Percentiles rank a stretch among this genome's conserved stretches.
Evolutionary conservation across 1,140 invertebrate species (phyloP).

Genomic region (Plodia interpunctella): DNA sequence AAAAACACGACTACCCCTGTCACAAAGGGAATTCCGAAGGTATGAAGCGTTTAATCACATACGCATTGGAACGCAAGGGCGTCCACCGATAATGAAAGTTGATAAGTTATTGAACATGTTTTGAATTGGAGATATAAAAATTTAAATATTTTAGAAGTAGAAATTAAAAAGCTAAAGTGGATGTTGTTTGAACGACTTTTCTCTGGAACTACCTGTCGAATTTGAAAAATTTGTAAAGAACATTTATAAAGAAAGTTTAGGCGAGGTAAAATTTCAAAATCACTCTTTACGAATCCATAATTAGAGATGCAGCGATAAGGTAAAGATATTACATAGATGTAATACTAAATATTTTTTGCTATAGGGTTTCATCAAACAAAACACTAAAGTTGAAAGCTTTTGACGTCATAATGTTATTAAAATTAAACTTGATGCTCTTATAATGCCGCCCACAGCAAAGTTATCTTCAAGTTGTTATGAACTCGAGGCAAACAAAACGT

Average conservation of each 20-base stretch:
- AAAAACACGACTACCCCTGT: slow-evolving; percentile 38
- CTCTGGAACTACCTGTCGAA: no score
- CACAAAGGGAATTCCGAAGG: slow-evolving; percentile 51
- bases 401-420: slow-evolving; percentile 26
- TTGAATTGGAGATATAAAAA: no score
- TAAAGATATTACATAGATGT: no score
- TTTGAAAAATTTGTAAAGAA: no score
- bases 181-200: no score
- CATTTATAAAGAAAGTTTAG: no score
- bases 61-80: slow-evolving; percentile 31
- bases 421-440: slow-evolving; percentile 33
- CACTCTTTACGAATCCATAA: no score
- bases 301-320: no score
- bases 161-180: no score
- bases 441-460: slow-evolving; percentile 15
- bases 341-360: no score
- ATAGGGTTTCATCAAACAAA: slow-evolving; percentile 13
- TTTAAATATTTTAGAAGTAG: no score
- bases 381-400: slow-evolving; percentile 15
- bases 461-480: background rate
- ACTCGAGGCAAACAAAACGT: background rate
- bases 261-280: no score
- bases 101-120: background rate
- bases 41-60: slow-evolving; percentile 35
- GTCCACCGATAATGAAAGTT: background rate